Conservation (phyloP, 2,888 invertebrate species). For the Chromoteleia sp. region DNA sequence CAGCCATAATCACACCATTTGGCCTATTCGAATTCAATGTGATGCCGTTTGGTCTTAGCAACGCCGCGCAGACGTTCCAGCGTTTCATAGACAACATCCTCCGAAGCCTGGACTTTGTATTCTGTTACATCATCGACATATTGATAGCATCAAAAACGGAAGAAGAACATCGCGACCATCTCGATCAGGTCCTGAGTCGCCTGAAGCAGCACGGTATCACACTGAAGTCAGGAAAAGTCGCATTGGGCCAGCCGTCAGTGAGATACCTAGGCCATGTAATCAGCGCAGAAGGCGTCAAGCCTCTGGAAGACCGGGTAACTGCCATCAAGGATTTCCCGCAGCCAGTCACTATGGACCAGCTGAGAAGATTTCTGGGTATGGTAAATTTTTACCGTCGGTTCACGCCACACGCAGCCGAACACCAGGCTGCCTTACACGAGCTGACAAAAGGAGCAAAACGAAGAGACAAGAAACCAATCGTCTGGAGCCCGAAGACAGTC, state of each 20-base stretch:
- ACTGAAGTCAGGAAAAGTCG: background rate
- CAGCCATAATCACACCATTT: too few species aligned
- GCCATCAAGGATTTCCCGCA: background rate
- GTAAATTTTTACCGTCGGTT: background rate
- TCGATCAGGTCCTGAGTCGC: background rate
- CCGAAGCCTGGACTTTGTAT: slow-evolving; percentile 7
- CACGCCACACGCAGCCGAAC: background rate
- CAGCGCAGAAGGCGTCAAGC: background rate
- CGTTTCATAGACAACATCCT: too few species aligned
- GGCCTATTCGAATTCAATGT: too few species aligned
- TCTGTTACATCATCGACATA: slow-evolving; percentile 3
- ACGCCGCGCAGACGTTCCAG: too few species aligned
- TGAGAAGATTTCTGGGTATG: background rate
- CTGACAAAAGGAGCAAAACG: background rate
- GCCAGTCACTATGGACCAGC: background rate
- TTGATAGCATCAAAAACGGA: background rate
- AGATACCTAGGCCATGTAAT: background rate
- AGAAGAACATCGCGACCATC: background rate
- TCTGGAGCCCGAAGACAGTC: background rate
- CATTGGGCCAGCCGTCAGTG: background rate
- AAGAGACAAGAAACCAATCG: background rate
- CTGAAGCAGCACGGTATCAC: background rate
- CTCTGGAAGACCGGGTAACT: background rate
- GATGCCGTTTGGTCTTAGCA: too few species aligned
- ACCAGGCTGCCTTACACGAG: background rate